Conservation (phyloP, 1,140 invertebrate genomes). For the Chrysomallon squamiferum region DNA sequence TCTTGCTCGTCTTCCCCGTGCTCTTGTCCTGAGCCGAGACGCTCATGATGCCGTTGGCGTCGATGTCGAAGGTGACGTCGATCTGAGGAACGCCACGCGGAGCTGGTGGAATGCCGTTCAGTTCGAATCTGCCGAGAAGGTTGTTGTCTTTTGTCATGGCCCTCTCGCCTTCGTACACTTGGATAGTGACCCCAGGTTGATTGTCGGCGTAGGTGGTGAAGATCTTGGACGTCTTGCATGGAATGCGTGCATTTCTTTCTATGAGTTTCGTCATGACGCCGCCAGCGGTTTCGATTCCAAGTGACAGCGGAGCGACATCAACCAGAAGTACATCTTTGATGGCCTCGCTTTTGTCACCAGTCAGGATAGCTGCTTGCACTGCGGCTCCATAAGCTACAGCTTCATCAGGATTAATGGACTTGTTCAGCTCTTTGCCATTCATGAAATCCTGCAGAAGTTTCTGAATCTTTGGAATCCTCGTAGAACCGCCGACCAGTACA, state of each 20-base stretch:
- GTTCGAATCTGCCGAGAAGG: slow-evolving; percentile 88
- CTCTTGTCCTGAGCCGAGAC: slow-evolving; percentile 66
- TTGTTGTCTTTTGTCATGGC: slow-evolving; percentile 74
- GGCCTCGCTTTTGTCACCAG: slow-evolving; percentile 39
- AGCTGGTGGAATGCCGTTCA: slow-evolving; percentile 90
- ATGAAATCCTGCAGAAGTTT: slow-evolving; percentile 88
- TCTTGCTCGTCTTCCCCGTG: slow-evolving; percentile 76
- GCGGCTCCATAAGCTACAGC: slow-evolving; percentile 78
- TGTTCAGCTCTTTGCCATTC: slow-evolving; percentile 94
- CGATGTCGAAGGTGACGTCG: slow-evolving; percentile 70
- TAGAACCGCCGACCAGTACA: slow-evolving; percentile 96
- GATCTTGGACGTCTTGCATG: slow-evolving; percentile 51
- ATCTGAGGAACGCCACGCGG: slow-evolving; percentile 85
- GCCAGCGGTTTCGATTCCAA: slow-evolving; percentile 68
- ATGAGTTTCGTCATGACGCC: slow-evolving; percentile 70
- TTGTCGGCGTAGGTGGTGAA: slow-evolving; percentile 67
- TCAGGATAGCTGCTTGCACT: slow-evolving; percentile 66
- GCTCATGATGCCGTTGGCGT: slow-evolving; percentile 65
- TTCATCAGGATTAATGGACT: slow-evolving; percentile 84
- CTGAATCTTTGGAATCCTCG: slow-evolving; percentile 97
- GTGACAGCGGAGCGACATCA: slow-evolving; percentile 50
- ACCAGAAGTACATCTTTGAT: slow-evolving; percentile 56
- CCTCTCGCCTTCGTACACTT: slow-evolving; percentile 71
- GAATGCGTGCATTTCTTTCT: slow-evolving; percentile 56
- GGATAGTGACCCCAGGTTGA: slow-evolving; percentile 77